phyloP scores from a whole-genome alignment of 2,888 invertebrate species.

The Zaprionus obscuricornis region DNA sequence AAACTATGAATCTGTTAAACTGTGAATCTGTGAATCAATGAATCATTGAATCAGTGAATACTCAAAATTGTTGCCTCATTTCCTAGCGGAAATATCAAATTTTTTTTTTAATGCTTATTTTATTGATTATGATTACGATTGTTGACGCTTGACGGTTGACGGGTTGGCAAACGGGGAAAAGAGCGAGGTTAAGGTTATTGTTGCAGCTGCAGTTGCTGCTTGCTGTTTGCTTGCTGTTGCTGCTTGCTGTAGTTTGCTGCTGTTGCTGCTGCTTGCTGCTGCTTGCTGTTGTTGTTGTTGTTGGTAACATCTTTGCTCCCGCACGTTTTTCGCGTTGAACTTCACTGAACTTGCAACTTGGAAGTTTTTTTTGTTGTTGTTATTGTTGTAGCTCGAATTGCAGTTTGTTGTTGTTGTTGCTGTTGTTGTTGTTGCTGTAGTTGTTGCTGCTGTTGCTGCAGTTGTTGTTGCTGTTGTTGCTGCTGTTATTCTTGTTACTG shows the following conservation, averaged over 20 bases:
- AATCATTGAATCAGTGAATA: no score
- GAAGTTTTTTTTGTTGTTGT: conserved; percentile 37
- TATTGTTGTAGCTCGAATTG: conserved; percentile 8
- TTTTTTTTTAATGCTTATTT: conserved; percentile 48
- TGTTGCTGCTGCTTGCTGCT: conserved; percentile 20
- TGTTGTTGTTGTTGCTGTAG: conserved; percentile 14
- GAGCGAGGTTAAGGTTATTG: conserved; percentile 7
- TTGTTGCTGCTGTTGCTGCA: conserved; percentile 4
- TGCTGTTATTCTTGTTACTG: conserved; percentile 8
- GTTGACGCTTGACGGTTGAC: no score
- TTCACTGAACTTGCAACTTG: conserved; percentile 75
- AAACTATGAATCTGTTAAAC: no score
- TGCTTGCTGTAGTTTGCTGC: conserved; percentile 36
- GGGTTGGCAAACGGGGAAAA: conserved; percentile 3
- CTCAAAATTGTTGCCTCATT: no score
- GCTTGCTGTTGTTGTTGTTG: conserved; percentile 24
- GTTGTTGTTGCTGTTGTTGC: conserved; percentile 6
- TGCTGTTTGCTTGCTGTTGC: conserved; percentile 26
- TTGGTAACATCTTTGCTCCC: conserved; percentile 63
- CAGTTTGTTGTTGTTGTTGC: conserved; percentile 15
- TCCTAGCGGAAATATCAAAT: conserved; percentile 49
- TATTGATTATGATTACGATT: conserved; percentile 60
- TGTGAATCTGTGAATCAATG: no score
- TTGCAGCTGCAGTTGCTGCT: conserved; percentile 19
- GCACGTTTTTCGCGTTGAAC: conserved; percentile 79